These are phyloP conservation scores for Hemicordylus capensis DNA, from an alignment of 2,113 vertebrate genomes.

Conservation along the genomic window DNA sequence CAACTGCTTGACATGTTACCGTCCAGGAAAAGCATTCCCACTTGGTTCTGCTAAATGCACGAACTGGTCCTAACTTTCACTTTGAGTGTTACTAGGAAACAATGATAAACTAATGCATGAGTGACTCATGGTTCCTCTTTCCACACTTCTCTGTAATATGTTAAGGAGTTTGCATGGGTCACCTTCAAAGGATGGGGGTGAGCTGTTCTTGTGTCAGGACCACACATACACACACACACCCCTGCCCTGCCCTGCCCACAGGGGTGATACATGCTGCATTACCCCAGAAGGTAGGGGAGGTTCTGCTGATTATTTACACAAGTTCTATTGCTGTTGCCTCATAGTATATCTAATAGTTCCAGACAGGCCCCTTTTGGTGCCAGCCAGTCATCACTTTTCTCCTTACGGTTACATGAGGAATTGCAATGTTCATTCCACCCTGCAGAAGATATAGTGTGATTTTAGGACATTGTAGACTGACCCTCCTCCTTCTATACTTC, in stretches of 20 bases:
- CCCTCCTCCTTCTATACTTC: no score
- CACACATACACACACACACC: no score
- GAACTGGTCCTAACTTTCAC: not conserved
- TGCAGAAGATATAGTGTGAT: no score
- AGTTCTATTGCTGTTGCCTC: not conserved
- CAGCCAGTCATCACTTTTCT: no score
- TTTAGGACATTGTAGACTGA: no score
- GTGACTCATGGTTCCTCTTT: not conserved
- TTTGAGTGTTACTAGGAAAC: not conserved
- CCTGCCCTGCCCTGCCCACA: no score
- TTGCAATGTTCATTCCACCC: not conserved
- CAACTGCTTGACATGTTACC: not conserved
- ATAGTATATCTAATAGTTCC: not conserved
- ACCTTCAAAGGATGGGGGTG: not conserved
- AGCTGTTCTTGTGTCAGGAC: not conserved
- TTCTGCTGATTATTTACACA: no score
- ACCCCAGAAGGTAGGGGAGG: no score
- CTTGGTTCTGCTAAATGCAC: not conserved
- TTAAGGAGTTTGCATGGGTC: not conserved
- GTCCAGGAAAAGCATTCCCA: not conserved
- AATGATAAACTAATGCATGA: not conserved
- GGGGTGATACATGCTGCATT: no score
- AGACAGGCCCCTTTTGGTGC: no score
- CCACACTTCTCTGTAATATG: not conserved
- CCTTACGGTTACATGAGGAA: no score